A percentile compares a stretch with the other conserved stretches of the same genome.
Evolutionary conservation across 2,113 vertebrate genomes (phyloP).

Genomic region (Pelecanus crispus): DNA sequence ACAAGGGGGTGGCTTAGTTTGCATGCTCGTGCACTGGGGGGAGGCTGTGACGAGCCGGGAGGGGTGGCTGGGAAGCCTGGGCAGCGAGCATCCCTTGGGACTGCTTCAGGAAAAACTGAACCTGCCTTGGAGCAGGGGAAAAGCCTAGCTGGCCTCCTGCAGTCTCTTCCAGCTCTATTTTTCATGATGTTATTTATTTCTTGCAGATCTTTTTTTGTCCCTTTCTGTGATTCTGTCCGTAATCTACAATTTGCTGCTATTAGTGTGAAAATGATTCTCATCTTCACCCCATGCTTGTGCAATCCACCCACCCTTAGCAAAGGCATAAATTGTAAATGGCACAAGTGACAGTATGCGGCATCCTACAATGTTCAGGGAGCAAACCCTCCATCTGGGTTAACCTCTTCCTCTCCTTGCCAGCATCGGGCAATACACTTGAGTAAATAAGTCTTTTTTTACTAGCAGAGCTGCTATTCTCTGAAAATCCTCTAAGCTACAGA

Average conservation of each 20-base stretch:
- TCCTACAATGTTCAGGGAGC: neutral
- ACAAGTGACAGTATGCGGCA: neutral
- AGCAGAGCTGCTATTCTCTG: neutral
- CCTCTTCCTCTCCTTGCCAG: neutral
- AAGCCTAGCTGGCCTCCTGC: neutral
- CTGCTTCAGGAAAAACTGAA: neutral
- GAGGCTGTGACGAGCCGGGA: neutral
- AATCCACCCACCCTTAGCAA: neutral
- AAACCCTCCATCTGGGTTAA: neutral
- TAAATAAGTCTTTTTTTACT: neutral
- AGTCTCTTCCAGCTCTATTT: neutral
- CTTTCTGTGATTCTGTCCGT: neutral
- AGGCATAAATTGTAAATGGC: neutral
- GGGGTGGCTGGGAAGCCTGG: neutral
- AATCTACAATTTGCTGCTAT: neutral
- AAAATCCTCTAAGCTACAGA: neutral
- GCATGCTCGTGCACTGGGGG: neutral
- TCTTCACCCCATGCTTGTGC: neutral
- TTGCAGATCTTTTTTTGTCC: neutral
- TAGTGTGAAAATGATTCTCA: neutral
- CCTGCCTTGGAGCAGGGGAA: neutral
- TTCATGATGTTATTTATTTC: neutral
- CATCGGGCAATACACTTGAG: neutral
- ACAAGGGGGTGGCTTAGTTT: neutral
- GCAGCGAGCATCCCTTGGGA: neutral